Conservation (phyloP, 2,113 vertebrate species). For the Aix galericulata region DNA sequence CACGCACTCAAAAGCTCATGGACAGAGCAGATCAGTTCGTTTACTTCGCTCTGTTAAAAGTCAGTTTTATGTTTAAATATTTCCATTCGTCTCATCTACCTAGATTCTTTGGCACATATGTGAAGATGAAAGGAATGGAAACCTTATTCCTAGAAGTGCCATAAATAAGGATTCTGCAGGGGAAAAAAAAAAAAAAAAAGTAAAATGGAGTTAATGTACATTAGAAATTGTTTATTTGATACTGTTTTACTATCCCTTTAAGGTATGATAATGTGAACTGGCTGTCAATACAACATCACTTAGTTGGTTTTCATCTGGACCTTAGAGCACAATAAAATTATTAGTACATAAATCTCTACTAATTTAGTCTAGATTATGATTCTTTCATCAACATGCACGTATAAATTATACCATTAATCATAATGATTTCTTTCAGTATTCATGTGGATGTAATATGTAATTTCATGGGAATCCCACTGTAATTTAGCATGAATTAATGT, state of each 20-base stretch:
- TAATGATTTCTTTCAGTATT: slow-evolving; percentile 69
- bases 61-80: neutral
- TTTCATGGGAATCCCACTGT: slow-evolving; percentile 68
- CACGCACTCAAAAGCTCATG: neutral
- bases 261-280: slow-evolving; percentile 16
- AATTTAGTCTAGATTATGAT: slow-evolving; percentile 69
- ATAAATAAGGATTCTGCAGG: neutral
- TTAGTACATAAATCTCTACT: slow-evolving; percentile 72
- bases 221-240: slow-evolving; percentile 11
- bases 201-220: neutral
- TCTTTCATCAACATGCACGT: slow-evolving; percentile 70
- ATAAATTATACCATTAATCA: slow-evolving; percentile 73
- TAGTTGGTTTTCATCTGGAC: slow-evolving; percentile 50
- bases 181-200: neutral
- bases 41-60: neutral
- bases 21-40: neutral
- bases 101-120: neutral
- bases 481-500: slow-evolving; percentile 72
- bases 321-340: slow-evolving; percentile 64
- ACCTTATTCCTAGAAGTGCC: neutral
- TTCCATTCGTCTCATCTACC: neutral
- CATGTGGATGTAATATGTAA: slow-evolving; percentile 46
- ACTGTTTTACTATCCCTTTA: slow-evolving; percentile 2
- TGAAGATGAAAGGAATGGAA: neutral
- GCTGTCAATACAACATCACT: slow-evolving; percentile 58